Percentiles rank a stretch among this genome's conserved stretches.
Conservation (phyloP, 2,888 invertebrate species). For the Phalera bucephala region DNA sequence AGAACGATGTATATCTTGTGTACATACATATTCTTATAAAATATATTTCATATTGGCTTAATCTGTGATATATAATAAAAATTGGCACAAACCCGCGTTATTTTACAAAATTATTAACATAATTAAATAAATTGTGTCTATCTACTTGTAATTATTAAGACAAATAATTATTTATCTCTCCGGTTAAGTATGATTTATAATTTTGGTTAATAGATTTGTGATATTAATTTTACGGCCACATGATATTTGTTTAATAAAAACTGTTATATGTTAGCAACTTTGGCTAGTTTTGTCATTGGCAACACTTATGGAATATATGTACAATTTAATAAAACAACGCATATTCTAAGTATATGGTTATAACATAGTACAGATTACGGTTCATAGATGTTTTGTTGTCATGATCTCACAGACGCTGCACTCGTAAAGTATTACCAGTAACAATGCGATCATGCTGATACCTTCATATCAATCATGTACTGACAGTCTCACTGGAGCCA, state of each 20-base stretch:
- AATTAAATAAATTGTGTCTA: not conserved
- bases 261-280: constrained; percentile 8
- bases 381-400: constrained; percentile 24
- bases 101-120: constrained; percentile 22
- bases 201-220: constrained; percentile 31
- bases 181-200: too few species aligned
- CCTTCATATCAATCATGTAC: too few species aligned
- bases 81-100: constrained; percentile 48
- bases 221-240: constrained; percentile 51
- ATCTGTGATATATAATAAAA: constrained; percentile 73
- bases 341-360: constrained; percentile 32
- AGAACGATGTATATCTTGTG: constrained; percentile 19
- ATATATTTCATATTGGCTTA: constrained; percentile 67
- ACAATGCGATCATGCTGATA: constrained; percentile 31
- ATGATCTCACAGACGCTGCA: constrained; percentile 30
- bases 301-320: constrained; percentile 8
- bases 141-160: too few species aligned
- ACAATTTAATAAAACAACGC: constrained; percentile 31
- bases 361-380: constrained; percentile 12
- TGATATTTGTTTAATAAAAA: constrained; percentile 43
- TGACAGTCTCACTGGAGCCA: too few species aligned
- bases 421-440: constrained; percentile 31
- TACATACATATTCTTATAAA: constrained; percentile 34
- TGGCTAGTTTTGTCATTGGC: constrained; percentile 1
- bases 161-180: too few species aligned